Evolutionary conservation across 2,888 invertebrate genomes (phyloP).

Genomic region (Blastobasis adustella): DNA sequence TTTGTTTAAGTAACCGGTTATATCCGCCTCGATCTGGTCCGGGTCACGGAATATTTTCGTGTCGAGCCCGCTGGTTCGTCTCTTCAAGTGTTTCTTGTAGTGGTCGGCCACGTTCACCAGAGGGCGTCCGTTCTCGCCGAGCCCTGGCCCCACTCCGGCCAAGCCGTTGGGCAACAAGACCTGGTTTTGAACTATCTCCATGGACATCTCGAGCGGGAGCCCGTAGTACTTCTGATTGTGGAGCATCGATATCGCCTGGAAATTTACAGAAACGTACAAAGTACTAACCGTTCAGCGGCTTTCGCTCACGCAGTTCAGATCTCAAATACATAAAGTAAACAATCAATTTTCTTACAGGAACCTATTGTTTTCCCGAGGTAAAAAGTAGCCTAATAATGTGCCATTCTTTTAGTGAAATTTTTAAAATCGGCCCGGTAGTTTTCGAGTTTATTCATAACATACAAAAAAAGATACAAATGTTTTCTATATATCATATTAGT

Average conservation of each 20-base stretch:
- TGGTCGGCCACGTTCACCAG: constrained; percentile 37
- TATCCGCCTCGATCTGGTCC: background rate
- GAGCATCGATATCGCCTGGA: constrained; percentile 59
- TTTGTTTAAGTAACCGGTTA: too few relatives aligned
- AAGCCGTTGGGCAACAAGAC: constrained; percentile 47
- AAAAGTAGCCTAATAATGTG: too few relatives aligned
- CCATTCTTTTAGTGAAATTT: too few relatives aligned
- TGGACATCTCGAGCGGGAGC: constrained; percentile 28
- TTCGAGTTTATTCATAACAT: too few relatives aligned
- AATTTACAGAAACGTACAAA: constrained; percentile 9
- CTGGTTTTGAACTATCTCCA: constrained; percentile 25
- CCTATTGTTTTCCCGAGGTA: too few relatives aligned
- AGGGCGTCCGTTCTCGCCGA: constrained; percentile 41
- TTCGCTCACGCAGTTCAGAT: too few relatives aligned
- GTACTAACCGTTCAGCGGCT: too few relatives aligned
- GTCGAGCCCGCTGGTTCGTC: constrained; percentile 23
- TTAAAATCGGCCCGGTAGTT: too few relatives aligned
- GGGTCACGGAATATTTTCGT: constrained; percentile 17
- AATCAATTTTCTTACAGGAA: too few relatives aligned
- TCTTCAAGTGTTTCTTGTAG: constrained; percentile 34
- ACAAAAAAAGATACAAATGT: too few relatives aligned
- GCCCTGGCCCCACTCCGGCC: constrained; percentile 34
- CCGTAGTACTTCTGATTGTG: constrained; percentile 45
- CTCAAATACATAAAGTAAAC: too few relatives aligned
- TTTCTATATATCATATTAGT: too few relatives aligned